Base-by-base conservation (phyloP, 2,797 vertebrate species). In the Sebastiscus albofasciatus region DNA sequence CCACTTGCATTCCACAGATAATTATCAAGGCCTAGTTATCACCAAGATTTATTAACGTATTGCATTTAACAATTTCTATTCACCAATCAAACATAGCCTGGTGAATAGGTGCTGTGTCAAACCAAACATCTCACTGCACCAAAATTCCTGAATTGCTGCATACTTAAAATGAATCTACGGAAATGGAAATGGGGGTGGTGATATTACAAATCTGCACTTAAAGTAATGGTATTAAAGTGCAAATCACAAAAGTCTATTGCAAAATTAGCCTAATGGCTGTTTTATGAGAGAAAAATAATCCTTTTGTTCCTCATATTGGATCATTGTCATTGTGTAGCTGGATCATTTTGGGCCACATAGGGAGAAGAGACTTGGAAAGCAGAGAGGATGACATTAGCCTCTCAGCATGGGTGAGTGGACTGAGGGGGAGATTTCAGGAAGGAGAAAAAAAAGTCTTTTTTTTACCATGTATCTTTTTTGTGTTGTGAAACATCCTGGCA, bases 341-440 rank as follows among this genome's bases (percentile, higher is more conserved):
- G 87, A 92, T 90, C 84, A 83, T 80, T 86, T 82, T 74, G 64
- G 82, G 81, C 86, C 82, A 62, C 83, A 89, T 81, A 75, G 76
- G 83, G 87, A 91, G 90, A 81, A 42, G 36, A 72, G 80, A 82
- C 77, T 86, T 84, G 72, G 81, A 79, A 87, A 85, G 87, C 79
- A 80, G 79, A 86, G 78, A 82, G 72, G 83, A 91, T 83, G 80
- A 86, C 69, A 92, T 92, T 92, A 90, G 78, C 83, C 82, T 90
- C 91, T 82, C 92, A 90, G 90, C 90, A 88, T 87, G 89, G 70
- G 77, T 86, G 81, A 89, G 82, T 42, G 77, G 81, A 89, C 85
- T 84, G 88, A 76, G 46, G 72, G 58, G 52, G 75, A 75, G 65
- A 72, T 81, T 73, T 86, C 70, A 76, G 78, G 46, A 79, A 80